Evolutionary conservation across 1,140 invertebrate species (phyloP), one percentile per base, ranked within the genome.

Genomic region (Metopolophium dirhodum): DNA sequence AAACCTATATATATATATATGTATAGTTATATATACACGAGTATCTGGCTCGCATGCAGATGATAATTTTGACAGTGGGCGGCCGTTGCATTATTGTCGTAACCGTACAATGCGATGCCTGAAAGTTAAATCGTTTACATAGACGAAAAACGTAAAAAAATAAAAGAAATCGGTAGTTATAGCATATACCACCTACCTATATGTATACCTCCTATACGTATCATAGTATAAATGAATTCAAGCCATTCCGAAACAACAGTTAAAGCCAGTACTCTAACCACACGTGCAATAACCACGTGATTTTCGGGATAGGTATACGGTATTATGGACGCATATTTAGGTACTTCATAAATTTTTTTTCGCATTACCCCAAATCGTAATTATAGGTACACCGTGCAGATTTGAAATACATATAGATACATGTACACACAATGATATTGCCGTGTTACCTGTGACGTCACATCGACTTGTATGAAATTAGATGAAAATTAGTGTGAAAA

Each of bases 271-370:
- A 20, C 51, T 22, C 51, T 7, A 37, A 37, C n/a, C 35, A 82
- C 77, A 35, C 1, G 2, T 89, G 47, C 7, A 41, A 26, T 68
- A 68, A 54, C n/a, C 61, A 77, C 49, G 89, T 90, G 37, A 57
- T 90, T 90, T 90, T 90, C 22, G 18, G 9, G 45, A 86, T 47
- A 30, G 41, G 18, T 47, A 54, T 22, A 54, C 20, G 6, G 18
- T n/a, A 51, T 51, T 88, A 14, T n/a, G 18, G 9, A 3, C 23
- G 9, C 1, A 1, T n/a, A 41, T 41, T 2, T 41, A 41, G 3
- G 41, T 41, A 61, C 30, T 41, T 68, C 18, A 18, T 68, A 68
- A 85, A 47, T 90, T 90, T 90, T 90, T 61, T 68, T 47, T 61
- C 26, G 26, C 37, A n/a, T 26, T 47, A 41, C 51, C 18, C 8